Evolutionary conservation across 2,113 vertebrate genomes (phyloP), one percentile per base, ranked within the genome.

Genomic region (Romanogobio albipinnatus): DNA sequence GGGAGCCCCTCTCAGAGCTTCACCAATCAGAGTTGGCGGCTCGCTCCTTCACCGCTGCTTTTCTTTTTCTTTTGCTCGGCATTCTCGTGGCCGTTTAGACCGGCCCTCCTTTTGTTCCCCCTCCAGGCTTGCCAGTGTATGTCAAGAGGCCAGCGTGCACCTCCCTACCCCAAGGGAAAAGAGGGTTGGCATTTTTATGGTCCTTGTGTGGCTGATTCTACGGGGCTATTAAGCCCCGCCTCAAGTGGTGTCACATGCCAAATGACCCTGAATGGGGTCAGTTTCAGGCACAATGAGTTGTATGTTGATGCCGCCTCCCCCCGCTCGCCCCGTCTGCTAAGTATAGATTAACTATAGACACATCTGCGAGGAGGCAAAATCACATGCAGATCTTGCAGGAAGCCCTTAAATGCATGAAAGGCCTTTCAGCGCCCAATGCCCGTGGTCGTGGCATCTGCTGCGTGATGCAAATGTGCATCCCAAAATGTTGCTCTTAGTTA

Each of bases 191-290:
- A 90, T 90, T 85, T 90, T 91, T 90, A 89, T 86, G 84, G 88
- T 84, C 82, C 84, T 87, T 88, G 81, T 86, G 90, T 82, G 73
- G 70, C 85, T 88, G 82, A 89, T 87, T 90, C 88, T 89, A 86
- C 84, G 77, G 79, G 79, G 79, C 86, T 86, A 86, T 91, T 88
- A 78, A 87, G 89, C 90, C 85, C 88, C 88, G 87, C 90, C 90
- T 86, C 89, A 86, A 88, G 84, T 88, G 87, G 90, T 91, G 91
- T 92, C 90, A 92, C 90, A 92, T 92, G 90, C 89, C 88, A 88
- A 89, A 89, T 91, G 91, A 92, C 91, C 91, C 90, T 92, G 90
- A 90, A 92, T 89, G 85, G 87, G 91, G 90, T 92, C 89, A 91
- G 56, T 88, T 89, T 84, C 86, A 87, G 86, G 87, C 88, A 92